Base-by-base conservation (phyloP, 2,113 vertebrate species). In the Cercocebus atys region DNA sequence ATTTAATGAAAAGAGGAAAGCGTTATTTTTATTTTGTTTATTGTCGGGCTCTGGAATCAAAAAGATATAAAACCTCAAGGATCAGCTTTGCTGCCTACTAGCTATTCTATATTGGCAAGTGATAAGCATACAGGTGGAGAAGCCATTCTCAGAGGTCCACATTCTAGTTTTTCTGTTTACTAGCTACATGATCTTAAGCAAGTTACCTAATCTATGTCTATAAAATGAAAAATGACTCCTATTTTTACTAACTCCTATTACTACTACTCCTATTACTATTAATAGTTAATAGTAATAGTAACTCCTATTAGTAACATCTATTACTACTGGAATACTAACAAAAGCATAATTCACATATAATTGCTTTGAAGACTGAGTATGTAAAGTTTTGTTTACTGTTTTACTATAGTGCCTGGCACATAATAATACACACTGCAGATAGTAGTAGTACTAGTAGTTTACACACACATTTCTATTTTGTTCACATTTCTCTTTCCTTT, bases 121-220 rank as follows among this genome's bases (percentile, higher is more conserved):
- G 40, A 22, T 79, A 84, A 76, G 72, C 8, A 55, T 6, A 20
- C 5, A 40, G 9, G 38, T 70, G 64, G 66, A 64, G 40, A 57
- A 94, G 22, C 3, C 20, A 88, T 22, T 6, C 64, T 85, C 55
- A 92, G 0, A 82, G 68, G 90, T 76, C 14, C 78, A 85, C 91
- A 94, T 61, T 95, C 64, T 88, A 95, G 7, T 38, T 83, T 92
- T 90, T 70, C 84, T 80, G n/a, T 93, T 90, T 84, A 95, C 14
- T 43, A 88, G 27, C 52, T 57, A 84, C 52, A n/a, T 20, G 17
- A 50, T 73, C 72, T 30, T 38, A 82, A 57, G 76, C 64, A 94
- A 82, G 64, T 57, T 61, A 94, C 45, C 40, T 75, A 90, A 50
- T 66, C 47, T 38, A 88, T 50, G 57, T 35, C 23, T 18, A 50